Percentiles rank a stretch among this genome's conserved stretches.
These are phyloP conservation scores for Neodiprion fabricii DNA, from an alignment of 1,140 invertebrate species.

Conservation along the genomic window DNA sequence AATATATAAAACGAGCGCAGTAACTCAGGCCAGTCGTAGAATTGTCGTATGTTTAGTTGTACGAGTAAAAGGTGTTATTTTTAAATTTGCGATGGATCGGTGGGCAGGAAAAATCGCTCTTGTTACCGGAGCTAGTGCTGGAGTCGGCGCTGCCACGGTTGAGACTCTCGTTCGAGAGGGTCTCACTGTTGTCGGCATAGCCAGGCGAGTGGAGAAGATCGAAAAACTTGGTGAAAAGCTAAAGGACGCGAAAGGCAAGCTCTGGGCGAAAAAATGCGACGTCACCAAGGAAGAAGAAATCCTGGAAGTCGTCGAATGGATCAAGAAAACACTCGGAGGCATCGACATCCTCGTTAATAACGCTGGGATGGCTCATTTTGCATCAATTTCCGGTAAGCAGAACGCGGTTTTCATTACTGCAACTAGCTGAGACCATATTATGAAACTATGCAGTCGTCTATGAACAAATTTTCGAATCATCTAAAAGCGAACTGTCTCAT, in stretches of 20 bases:
- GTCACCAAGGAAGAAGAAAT: conserved; percentile 71
- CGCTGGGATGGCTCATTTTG: conserved; percentile 62
- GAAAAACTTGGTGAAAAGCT: conserved; percentile 48
- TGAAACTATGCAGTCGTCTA: no score
- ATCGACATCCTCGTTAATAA: conserved; percentile 79
- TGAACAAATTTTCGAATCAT: no score
- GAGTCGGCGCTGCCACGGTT: conserved; percentile 71
- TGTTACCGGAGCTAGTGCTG: conserved; percentile 76
- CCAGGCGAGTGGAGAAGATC: conserved; percentile 68
- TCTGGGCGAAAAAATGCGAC: conserved; percentile 68
- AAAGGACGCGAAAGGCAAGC: conserved; percentile 45
- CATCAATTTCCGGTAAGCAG: no score
- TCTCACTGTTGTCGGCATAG: conserved; percentile 73
- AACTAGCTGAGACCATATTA: no score
- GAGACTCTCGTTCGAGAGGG: conserved; percentile 66
- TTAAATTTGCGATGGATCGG: conserved; percentile 64
- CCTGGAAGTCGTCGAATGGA: conserved; percentile 69
- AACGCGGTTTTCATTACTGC: no score
- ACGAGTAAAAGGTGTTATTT: no score
- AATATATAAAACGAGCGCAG: no score
- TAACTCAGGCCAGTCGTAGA: no score
- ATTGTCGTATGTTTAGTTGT: no score
- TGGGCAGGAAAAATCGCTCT: conserved; percentile 73
- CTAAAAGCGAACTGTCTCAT: no score
- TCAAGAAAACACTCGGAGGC: conserved; percentile 67